Conservation (phyloP, 23 tunicate species). For the Ascidia mentula region DNA sequence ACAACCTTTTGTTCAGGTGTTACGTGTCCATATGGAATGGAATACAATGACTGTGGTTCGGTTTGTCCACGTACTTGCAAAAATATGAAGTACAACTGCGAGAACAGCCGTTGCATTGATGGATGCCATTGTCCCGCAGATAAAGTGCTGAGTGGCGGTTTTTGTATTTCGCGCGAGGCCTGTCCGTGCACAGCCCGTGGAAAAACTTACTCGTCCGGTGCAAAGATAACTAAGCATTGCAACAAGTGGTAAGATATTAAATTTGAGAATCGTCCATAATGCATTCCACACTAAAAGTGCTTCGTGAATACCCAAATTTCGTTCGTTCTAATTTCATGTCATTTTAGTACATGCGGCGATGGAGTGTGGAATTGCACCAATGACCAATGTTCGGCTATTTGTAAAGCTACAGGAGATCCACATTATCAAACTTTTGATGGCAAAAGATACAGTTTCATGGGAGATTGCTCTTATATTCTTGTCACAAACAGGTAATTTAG, state of each 20-base stretch:
- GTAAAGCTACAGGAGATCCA: conserved; percentile 22
- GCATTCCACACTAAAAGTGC: not conserved
- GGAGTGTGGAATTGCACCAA: conserved; percentile 30
- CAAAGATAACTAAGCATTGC: conserved; percentile 1
- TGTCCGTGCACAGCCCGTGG: conserved; percentile 25
- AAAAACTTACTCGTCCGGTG: not conserved
- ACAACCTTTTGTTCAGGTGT: conserved; percentile 10
- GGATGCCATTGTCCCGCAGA: conserved; percentile 36
- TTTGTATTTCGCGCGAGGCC: conserved; percentile 1
- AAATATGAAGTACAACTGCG: conserved; percentile 16
- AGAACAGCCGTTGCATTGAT: conserved; percentile 15
- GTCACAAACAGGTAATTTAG: conserved; percentile 9
- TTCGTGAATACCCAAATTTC: not conserved
- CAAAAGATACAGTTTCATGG: conserved; percentile 22
- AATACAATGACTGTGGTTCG: conserved; percentile 23
- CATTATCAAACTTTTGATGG: conserved; percentile 30
- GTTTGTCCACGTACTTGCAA: conserved; percentile 28
- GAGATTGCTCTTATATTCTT: conserved; percentile 29
- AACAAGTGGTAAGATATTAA: conserved; percentile 15
- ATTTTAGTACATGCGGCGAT: conserved; percentile 21
- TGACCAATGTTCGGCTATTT: conserved; percentile 17
- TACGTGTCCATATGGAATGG: conserved; percentile 22
- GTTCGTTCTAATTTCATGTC: not conserved
- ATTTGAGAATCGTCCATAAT: not conserved
- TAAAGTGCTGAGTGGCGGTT: not conserved